phyloP scores from a whole-genome alignment of 2,797 vertebrate species.

The Pteropus rufus region DNA sequence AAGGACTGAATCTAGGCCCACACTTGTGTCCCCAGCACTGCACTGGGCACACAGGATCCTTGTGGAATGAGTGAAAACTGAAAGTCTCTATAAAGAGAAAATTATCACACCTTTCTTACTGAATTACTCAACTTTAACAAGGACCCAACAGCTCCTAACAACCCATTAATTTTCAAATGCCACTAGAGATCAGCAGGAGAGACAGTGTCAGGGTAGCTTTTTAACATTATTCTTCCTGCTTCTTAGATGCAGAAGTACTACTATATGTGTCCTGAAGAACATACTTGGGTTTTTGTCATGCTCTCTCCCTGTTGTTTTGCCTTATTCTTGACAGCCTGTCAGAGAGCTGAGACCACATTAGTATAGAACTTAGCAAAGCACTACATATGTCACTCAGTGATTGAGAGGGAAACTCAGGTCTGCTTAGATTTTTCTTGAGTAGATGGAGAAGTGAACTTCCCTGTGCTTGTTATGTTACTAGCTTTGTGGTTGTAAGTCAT shows the following conservation, averaged over 20 bases:
- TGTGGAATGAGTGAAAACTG: not conserved
- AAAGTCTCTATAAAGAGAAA: not conserved
- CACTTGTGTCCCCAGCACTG: not conserved
- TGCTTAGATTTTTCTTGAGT: not conserved
- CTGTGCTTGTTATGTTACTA: not conserved
- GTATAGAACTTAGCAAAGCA: not conserved
- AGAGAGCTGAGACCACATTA: not conserved
- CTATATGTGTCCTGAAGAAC: not conserved
- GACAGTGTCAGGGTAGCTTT: not conserved
- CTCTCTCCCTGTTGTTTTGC: not conserved
- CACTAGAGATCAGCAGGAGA: not conserved
- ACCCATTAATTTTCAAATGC: not conserved
- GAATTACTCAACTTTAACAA: not conserved
- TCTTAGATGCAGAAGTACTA: not conserved
- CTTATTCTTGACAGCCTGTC: not conserved
- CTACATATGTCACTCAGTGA: not conserved
- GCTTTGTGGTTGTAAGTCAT: not conserved
- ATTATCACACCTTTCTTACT: not conserved
- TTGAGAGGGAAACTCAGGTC: not conserved
- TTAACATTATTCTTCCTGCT: not conserved
- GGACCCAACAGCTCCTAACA: not conserved
- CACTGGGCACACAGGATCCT: not conserved
- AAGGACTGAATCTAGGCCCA: not conserved
- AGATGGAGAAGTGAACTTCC: not conserved
- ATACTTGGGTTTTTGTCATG: not conserved